Percentiles rank a stretch among this genome's conserved stretches.
These are phyloP conservation scores for Antigone vipio DNA, from an alignment of 2,113 vertebrate genomes.

Conservation along the genomic window DNA sequence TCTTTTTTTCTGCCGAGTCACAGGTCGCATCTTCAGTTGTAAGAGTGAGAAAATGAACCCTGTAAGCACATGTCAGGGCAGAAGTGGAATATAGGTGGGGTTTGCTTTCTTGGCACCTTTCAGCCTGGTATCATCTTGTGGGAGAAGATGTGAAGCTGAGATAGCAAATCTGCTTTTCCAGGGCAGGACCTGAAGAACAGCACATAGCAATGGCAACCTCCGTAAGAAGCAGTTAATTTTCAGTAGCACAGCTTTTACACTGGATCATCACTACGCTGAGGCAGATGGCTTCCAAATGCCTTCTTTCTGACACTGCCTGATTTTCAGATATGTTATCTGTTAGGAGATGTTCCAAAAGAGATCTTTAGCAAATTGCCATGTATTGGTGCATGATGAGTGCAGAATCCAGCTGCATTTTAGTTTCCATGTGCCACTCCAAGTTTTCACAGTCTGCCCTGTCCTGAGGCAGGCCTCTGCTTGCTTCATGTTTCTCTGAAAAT, in stretches of 20 bases:
- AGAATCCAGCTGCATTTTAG: not conserved
- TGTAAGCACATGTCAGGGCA: not conserved
- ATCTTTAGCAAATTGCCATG: not conserved
- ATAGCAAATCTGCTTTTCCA: not conserved
- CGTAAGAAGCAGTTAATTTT: not conserved
- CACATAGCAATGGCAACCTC: not conserved
- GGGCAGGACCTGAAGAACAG: not conserved
- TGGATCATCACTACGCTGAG: not conserved
- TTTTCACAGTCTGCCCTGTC: not conserved
- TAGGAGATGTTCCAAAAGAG: not conserved
- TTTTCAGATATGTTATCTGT: slow-evolving; percentile 26
- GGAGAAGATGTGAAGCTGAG: not conserved
- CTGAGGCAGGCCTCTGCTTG: not conserved
- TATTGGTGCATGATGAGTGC: not conserved
- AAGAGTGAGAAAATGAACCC: not conserved
- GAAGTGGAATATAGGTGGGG: not conserved
- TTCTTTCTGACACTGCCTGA: slow-evolving; percentile 19
- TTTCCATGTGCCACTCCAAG: not conserved
- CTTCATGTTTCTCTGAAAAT: not conserved
- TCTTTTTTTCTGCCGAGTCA: not conserved
- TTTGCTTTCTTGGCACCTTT: not conserved
- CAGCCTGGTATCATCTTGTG: not conserved
- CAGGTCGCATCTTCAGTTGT: not conserved
- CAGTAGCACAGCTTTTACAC: not conserved
- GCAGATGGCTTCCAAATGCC: slow-evolving; percentile 12